Percentiles rank a stretch among this genome's conserved stretches.
Conservation (phyloP, 1,140 invertebrate genomes). For the Cydia splendana region DNA sequence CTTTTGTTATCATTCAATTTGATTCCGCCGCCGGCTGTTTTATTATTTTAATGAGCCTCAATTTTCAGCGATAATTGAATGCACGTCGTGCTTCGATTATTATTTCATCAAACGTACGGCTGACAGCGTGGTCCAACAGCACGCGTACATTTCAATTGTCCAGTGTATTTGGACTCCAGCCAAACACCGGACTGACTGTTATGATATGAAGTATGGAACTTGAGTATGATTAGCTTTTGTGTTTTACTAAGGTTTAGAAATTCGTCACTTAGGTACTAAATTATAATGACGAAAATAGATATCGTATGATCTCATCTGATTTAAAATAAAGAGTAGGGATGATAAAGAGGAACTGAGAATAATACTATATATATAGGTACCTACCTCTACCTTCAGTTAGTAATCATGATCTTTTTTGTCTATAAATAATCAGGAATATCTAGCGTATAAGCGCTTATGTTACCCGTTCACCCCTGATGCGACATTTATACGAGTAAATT, state of each 20-base stretch:
- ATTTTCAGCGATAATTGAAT: constrained; percentile 78
- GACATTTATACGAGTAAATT: constrained; percentile 57
- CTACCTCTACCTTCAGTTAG: no score
- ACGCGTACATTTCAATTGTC: constrained; percentile 26
- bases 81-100: constrained; percentile 70
- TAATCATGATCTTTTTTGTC: not conserved
- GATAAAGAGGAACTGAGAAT: no score
- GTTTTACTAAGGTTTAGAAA: not conserved
- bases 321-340: no score
- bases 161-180: constrained; percentile 28
- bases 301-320: not conserved
- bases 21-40: constrained; percentile 75
- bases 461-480: constrained; percentile 40
- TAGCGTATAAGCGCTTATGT: no score
- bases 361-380: no score
- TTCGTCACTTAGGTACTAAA: not conserved
- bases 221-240: not conserved
- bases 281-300: no score
- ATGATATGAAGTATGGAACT: not conserved
- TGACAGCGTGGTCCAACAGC: constrained; percentile 18
- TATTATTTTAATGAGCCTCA: constrained; percentile 79
- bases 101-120: constrained; percentile 63
- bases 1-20: constrained; percentile 79
- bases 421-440: not conserved
- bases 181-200: constrained; percentile 6